Base-by-base conservation (phyloP, 2,888 invertebrate genomes). In the Xestia xanthographa region DNA sequence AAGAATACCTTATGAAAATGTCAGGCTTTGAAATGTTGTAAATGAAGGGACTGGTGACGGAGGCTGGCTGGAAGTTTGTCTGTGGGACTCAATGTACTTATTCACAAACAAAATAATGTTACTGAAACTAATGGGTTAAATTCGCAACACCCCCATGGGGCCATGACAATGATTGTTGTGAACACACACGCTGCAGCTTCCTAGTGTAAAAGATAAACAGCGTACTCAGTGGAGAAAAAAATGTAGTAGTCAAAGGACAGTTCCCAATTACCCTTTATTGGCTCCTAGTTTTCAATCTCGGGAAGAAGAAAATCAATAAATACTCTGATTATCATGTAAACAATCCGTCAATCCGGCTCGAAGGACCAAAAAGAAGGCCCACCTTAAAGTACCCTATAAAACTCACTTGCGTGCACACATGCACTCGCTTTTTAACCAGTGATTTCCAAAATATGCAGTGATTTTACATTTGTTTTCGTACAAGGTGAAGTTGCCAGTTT, bases 1-100 rank as follows among this genome's bases (percentile, higher is more conserved):
- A 65, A 73, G 80, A 79, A 87, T 78, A 82, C 20, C 14, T 66
- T 83, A 83, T 66, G 50, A 48, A 48, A 66, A 66, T 60, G 29
- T 60, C n/a, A 5, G n/a, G n/a, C 29, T 72, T 68, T 43, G 11
- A 48, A 34, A 69, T 41, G 5, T 68, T 69, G 22, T 53, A 38
- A 12, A 50, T 8, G 22, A 34, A 48, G 17, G 6, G 22, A 53
- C 41, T n/a, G n/a, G 34, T 20, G 12, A 22, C 12, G 12, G n/a
- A 58, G 11, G 12, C 14, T 5, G 5, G 17, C 26, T 9, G 8
- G n/a, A 29, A 22, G 4, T 69, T 14, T 38, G 1, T 69, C 20
- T 34, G 20, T 26, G 26, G 12, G 4, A 38, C 38, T 56, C 11
- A 48, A 67, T 34, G 5, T 11, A n/a, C n/a, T n/a, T n/a, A 58